These are phyloP conservation scores for Zaprionus inermis DNA, from an alignment of 1,140 invertebrate genomes.

Conservation along the genomic window DNA sequence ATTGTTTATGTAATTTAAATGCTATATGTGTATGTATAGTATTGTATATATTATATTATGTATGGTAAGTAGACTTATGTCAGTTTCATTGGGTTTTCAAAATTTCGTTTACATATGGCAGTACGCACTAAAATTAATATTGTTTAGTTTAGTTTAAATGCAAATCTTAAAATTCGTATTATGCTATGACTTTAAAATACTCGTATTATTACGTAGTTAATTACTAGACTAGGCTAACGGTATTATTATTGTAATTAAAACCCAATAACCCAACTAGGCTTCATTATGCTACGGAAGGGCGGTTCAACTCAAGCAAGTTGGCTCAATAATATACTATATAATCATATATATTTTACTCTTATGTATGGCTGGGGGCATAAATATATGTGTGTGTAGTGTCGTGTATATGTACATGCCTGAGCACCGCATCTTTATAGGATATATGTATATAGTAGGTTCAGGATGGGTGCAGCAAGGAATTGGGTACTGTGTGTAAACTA, in stretches of 20 bases:
- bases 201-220: constrained; percentile 65
- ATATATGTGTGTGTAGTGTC: constrained; percentile 21
- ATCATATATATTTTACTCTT: constrained; percentile 43
- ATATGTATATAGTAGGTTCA: not conserved
- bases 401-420: constrained; percentile 66
- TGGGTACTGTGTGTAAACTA: constrained; percentile 46
- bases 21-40: constrained; percentile 66
- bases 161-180: constrained; percentile 74
- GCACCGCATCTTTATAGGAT: constrained; percentile 31
- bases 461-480: constrained; percentile 59
- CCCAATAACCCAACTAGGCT: constrained; percentile 68
- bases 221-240: constrained; percentile 57
- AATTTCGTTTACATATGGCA: constrained; percentile 72
- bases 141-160: constrained; percentile 44
- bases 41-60: constrained; percentile 49
- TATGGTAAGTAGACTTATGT: constrained; percentile 67
- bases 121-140: constrained; percentile 69
- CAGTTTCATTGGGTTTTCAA: constrained; percentile 56
- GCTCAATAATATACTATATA: constrained; percentile 43
- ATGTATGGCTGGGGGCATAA: constrained; percentile 57
- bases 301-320: constrained; percentile 73
- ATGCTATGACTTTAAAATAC: constrained; percentile 80
- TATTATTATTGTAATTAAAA: constrained; percentile 57
- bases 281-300: constrained; percentile 65
- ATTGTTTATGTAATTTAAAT: constrained; percentile 80